Percentiles rank a stretch among this genome's conserved stretches.
These are phyloP conservation scores for Amiota communis DNA, from an alignment of 2,888 invertebrate genomes.

Conservation along the genomic window DNA sequence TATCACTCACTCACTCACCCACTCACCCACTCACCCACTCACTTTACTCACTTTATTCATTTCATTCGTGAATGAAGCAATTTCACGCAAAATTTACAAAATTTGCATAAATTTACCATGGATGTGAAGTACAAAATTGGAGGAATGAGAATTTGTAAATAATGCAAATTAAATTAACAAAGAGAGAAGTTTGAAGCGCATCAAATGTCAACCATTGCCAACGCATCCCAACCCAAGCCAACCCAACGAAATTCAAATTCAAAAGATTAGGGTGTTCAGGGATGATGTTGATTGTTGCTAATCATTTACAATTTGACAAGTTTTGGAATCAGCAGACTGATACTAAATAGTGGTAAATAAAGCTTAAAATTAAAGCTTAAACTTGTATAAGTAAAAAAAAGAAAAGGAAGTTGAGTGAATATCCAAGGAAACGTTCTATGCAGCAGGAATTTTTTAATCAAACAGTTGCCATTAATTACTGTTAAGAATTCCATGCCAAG, in stretches of 20 bases:
- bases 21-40: not conserved
- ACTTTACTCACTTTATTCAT: not conserved
- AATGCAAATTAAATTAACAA: constrained; percentile 18
- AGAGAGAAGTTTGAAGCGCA: not conserved
- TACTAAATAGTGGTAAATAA: not conserved
- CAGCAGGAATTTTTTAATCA: constrained; percentile 71
- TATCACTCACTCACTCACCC: not conserved
- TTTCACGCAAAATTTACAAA: constrained; percentile 22
- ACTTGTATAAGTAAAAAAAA: not conserved
- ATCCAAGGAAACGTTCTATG: constrained; percentile 37
- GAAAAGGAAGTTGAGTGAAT: not conserved
- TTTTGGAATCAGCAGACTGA: not conserved
- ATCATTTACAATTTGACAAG: constrained; percentile 16
- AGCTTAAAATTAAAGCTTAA: not conserved
- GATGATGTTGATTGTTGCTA: not conserved
- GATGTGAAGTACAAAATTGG: not conserved
- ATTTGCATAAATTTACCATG: constrained; percentile 58
- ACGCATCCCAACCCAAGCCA: too few species aligned
- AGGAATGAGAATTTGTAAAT: not conserved
- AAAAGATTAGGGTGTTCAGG: not conserved
- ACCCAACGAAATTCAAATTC: too few species aligned
- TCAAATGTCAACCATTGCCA: not conserved
- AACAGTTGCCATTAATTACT: constrained; percentile 72
- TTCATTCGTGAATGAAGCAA: not conserved
- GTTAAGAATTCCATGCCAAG: constrained; percentile 56